Base-by-base conservation (phyloP, 1,140 invertebrate species). In the Phenacoccus solenopsis region DNA sequence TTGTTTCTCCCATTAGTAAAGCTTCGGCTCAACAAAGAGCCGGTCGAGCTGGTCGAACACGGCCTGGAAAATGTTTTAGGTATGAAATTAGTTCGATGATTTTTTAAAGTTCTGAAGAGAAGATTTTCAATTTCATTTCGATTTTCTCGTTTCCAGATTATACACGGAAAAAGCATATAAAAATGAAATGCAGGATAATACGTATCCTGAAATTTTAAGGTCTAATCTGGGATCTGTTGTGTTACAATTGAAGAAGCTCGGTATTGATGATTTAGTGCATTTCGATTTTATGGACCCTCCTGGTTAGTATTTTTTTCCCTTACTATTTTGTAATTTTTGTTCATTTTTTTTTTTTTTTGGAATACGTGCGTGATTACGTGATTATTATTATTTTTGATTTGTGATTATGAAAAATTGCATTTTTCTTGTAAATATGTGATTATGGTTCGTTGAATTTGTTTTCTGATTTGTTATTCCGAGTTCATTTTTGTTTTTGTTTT, bases 281-380 rank as follows among this genome's bases (percentile, higher is more conserved):
- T 99, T 99, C 81, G 97, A 99, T 81, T 99, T 99, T 80, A 99
- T 99, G 97, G 97, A 99, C 83, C 97, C 97, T 20, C 97, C 97
- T 24, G 83, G 83, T 84, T 72, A 68, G n/a, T n/a, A 57, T 61
- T 13, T 32, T 21, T 64, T 21, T 0, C 12, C 12, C 28, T 16
- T 22, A 10, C 35, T 10, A 10, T 10, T 38, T 10, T 10, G 35
- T 38, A 10, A 38, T 38, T 38, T 38, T 38, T 38, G n/a, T 38
- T 10, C n/a, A 10, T 38, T 38, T 9, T 38, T 38, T 38, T 38
- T 38, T 10, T 10, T n/a, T n/a, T n/a, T n/a, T n/a, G n/a, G n/a
- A n/a, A n/a, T n/a, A n/a, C n/a, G n/a, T n/a, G n/a, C n/a, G n/a
- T n/a, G n/a, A n/a, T n/a, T n/a, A n/a, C n/a, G n/a, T n/a, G n/a